Base-by-base conservation (phyloP, 2,888 invertebrate genomes). In the Oligia latruncula region DNA sequence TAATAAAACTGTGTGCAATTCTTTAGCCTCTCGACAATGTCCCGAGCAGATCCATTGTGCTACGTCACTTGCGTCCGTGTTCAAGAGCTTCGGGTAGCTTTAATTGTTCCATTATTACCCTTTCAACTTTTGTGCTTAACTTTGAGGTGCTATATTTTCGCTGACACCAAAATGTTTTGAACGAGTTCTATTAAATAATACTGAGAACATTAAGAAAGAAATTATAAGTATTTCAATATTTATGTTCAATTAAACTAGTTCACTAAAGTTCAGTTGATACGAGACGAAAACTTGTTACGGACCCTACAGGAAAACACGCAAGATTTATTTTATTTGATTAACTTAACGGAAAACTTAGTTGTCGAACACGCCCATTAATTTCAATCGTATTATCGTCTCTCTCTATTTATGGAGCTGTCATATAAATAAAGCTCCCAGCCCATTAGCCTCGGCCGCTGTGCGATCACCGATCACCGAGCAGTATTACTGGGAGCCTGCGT, bases 371-470 rank as follows among this genome's bases (percentile, higher is more conserved):
- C 88, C 91, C 93, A 93, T 94, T 95, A 93, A 94, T 94, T 94
- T 92, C 89, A 90, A 93, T 93, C 92, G 93, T 93, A 94, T 93
- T 94, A 95, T 93, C 93, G 91, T 88, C 89, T 87, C 89, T 88
- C 91, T 90, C 88, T 92, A 93, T 94, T 94, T 95, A 95, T 94
- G 89, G 91, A 90, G 92, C 93, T 94, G 94, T 94, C 95, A 94
- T 93, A 95, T 94, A 94, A 95, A 95, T 95, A 95, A 93, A 94
- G 94, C 93, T 93, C 93, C 93, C 92, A 86, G 88, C 84, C 92
- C 93, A 95, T 95, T 95, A 95, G 92, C 91, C 88, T 80, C 86
- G 89, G 88, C 88, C 88, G 89, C 87, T 90, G 92, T 89, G 91
- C 90, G 93, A 93, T 91, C 90, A 90, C 91, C 88, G 91, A 91